phyloP scores from a whole-genome alignment of 2,888 invertebrate species.

The Buathra laborator region DNA sequence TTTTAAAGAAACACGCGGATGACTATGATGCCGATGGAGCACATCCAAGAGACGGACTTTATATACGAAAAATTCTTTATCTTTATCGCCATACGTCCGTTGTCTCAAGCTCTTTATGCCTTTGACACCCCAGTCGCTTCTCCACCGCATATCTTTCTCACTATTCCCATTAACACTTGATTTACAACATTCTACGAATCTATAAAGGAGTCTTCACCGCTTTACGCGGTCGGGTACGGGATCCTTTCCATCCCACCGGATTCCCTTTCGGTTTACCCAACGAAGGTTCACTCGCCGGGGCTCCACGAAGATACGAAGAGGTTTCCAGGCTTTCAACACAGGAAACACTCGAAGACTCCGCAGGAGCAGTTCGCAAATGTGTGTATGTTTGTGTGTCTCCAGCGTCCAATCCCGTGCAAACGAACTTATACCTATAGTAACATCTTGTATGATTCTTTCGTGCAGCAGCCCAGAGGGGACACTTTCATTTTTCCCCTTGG shows the following conservation, averaged over 20 bases:
- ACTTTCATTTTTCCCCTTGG: slow-evolving; percentile 64
- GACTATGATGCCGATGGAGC: slow-evolving; percentile 12
- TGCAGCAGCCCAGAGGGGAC: slow-evolving; percentile 49
- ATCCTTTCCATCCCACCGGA: slow-evolving; percentile 66
- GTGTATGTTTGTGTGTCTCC: slow-evolving; percentile 25
- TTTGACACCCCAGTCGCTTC: slow-evolving; percentile 73
- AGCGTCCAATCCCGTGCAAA: slow-evolving; percentile 49
- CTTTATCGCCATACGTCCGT: slow-evolving; percentile 84
- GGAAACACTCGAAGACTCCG: slow-evolving; percentile 23
- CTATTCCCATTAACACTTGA: slow-evolving; percentile 83
- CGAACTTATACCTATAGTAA: slow-evolving; percentile 33
- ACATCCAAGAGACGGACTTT: slow-evolving; percentile 1
- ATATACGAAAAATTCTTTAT: slow-evolving; percentile 74
- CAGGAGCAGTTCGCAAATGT: slow-evolving; percentile 27
- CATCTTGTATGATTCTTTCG: slow-evolving; percentile 47
- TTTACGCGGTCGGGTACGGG: slow-evolving; percentile 45
- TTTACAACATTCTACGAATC: slow-evolving; percentile 85
- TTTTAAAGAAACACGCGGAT: background rate
- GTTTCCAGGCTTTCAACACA: slow-evolving; percentile 14
- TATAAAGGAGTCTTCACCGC: slow-evolving; percentile 81
- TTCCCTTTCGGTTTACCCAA: slow-evolving; percentile 41
- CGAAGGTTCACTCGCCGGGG: slow-evolving; percentile 48
- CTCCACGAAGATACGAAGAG: slow-evolving; percentile 45
- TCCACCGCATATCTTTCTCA: slow-evolving; percentile 20
- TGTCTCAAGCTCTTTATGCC: slow-evolving; percentile 84